Evolutionary conservation across 2,888 invertebrate genomes (phyloP).

Genomic region (Ormyrus rosae): DNA sequence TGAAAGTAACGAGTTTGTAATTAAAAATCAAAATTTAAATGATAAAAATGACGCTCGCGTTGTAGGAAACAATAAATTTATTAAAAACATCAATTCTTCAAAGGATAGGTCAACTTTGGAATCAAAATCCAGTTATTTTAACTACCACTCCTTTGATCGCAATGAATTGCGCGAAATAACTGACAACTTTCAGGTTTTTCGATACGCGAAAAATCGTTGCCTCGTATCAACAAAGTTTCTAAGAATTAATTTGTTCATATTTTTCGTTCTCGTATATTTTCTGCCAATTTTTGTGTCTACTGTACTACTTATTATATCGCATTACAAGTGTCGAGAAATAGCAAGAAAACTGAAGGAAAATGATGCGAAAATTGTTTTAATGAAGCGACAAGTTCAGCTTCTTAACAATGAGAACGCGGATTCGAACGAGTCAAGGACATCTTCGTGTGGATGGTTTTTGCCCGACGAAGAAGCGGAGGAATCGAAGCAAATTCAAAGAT

Average conservation of each 20-base stretch:
- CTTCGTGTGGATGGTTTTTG: constrained; percentile 14
- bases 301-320: constrained; percentile 48
- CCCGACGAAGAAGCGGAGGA: background rate
- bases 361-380: background rate
- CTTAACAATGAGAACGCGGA: background rate
- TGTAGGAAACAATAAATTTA: too few relatives aligned
- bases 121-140: too few relatives aligned
- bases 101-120: too few relatives aligned
- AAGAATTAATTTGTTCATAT: constrained; percentile 66
- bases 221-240: constrained; percentile 65
- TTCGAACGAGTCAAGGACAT: background rate
- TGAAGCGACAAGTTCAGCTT: too few relatives aligned
- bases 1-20: too few relatives aligned
- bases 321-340: constrained; percentile 52
- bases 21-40: too few relatives aligned
- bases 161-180: too few relatives aligned
- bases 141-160: too few relatives aligned
- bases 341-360: constrained; percentile 19
- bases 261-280: constrained; percentile 64
- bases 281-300: constrained; percentile 52
- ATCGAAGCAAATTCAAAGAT: background rate
- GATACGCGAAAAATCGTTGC: constrained; percentile 59
- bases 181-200: background rate
- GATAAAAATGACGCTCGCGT: too few relatives aligned
- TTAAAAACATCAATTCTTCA: too few relatives aligned